Percentiles rank a stretch among this genome's conserved stretches.
These are phyloP conservation scores for Gymnoscopelus microlampas DNA, from an alignment of 2,797 vertebrate genomes.

Conservation along the genomic window DNA sequence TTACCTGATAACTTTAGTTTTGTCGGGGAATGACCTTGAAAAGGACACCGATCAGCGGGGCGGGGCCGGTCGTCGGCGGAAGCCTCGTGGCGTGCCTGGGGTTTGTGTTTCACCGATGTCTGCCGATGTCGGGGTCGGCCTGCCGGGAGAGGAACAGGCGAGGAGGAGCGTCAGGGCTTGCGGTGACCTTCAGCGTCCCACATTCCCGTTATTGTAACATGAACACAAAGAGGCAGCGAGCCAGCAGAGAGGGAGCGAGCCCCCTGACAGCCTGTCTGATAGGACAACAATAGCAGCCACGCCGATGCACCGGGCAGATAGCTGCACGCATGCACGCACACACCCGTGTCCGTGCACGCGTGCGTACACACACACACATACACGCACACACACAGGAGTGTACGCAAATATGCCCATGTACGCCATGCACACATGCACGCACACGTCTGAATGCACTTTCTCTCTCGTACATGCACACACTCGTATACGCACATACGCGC, in stretches of 20 bases:
- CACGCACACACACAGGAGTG: too few relatives aligned
- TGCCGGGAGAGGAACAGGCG: constrained; percentile 65
- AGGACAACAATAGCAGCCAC: constrained; percentile 84
- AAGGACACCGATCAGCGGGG: constrained; percentile 24
- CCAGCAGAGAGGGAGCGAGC: constrained; percentile 40
- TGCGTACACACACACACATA: too few relatives aligned
- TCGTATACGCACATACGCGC: too few relatives aligned
- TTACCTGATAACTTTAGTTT: constrained; percentile 26
- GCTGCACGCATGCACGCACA: constrained; percentile 58
- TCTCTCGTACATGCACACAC: background rate
- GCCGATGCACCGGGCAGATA: constrained; percentile 82
- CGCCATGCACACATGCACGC: background rate
- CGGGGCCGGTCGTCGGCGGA: constrained; percentile 42
- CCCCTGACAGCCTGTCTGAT: constrained; percentile 80
- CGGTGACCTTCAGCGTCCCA: constrained; percentile 81
- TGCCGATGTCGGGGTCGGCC: constrained; percentile 44
- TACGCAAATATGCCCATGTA: background rate
- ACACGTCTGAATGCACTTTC: background rate
- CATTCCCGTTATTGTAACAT: constrained; percentile 80
- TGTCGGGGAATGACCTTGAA: constrained; percentile 57
- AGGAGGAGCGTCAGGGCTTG: constrained; percentile 51
- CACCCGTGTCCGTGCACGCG: background rate
- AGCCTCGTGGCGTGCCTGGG: constrained; percentile 33
- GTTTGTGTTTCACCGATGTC: constrained; percentile 66
- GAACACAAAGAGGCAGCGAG: constrained; percentile 77